A percentile compares a stretch with the other conserved stretches of the same genome.
Conservation (phyloP, 2,888 invertebrate species). For the Melipona beecheii region DNA sequence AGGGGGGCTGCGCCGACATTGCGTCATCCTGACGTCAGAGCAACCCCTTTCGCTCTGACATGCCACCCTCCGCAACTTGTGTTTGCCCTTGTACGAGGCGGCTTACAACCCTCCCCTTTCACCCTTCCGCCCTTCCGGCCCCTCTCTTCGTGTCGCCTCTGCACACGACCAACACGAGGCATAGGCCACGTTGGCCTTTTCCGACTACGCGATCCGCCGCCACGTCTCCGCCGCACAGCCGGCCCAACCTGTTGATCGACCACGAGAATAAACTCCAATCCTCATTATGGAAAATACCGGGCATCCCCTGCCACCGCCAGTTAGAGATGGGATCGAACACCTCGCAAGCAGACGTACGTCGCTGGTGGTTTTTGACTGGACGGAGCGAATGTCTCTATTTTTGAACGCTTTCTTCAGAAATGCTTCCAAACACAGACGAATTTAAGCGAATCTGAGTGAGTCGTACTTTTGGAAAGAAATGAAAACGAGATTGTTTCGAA, state of each 20-base stretch:
- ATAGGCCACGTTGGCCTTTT: slow-evolving; percentile 40
- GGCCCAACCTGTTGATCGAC: slow-evolving; percentile 80
- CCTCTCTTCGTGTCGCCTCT: neutral
- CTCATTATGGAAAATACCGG: slow-evolving; percentile 74
- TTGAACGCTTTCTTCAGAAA: too few relatives aligned
- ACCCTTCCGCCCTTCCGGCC: too few relatives aligned
- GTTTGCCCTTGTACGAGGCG: slow-evolving; percentile 49
- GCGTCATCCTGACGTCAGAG: slow-evolving; percentile 76
- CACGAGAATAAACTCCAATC: slow-evolving; percentile 71
- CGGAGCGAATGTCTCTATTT: too few relatives aligned
- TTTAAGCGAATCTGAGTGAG: too few relatives aligned
- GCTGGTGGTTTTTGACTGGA: too few relatives aligned
- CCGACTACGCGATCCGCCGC: slow-evolving; percentile 40
- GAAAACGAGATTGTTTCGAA: too few relatives aligned
- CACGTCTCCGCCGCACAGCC: slow-evolving; percentile 58
- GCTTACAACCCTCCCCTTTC: slow-evolving; percentile 11
- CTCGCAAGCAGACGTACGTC: too few relatives aligned
- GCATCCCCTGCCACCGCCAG: neutral
- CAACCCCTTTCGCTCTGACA: slow-evolving; percentile 52
- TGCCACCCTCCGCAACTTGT: slow-evolving; percentile 1
- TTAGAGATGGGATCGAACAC: too few relatives aligned
- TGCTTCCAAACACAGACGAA: too few relatives aligned
- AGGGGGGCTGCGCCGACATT: slow-evolving; percentile 53
- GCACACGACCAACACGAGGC: neutral
- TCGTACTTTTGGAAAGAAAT: too few relatives aligned